These are phyloP conservation scores for Cyprinella venusta DNA, from an alignment of 2,797 vertebrate species.

Conservation along the genomic window DNA sequence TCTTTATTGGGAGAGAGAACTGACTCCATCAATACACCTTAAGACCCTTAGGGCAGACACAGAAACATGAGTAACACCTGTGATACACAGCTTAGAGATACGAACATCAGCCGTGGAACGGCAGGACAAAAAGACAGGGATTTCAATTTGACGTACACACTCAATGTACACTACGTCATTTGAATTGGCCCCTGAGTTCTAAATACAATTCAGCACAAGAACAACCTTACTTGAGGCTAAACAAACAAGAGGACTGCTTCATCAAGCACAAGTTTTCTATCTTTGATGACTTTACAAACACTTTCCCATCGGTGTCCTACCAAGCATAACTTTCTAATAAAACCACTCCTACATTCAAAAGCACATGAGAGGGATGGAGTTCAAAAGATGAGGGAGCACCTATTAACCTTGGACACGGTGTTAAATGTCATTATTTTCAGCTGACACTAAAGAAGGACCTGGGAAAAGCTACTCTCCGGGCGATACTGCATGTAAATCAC, in stretches of 20 bases:
- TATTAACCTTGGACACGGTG: conserved; percentile 98
- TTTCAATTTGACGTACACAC: not conserved
- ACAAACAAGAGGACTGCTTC: not conserved
- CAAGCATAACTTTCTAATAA: conserved; percentile 54
- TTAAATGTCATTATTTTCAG: conserved; percentile 98
- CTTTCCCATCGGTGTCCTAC: conserved; percentile 38
- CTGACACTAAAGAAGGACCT: conserved; percentile 88
- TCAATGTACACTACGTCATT: not conserved
- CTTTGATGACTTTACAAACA: conserved; percentile 58
- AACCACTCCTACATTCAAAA: conserved; percentile 53
- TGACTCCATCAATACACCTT: conserved; percentile 58
- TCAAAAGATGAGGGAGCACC: conserved; percentile 91
- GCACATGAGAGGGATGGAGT: conserved; percentile 72
- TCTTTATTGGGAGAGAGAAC: conserved; percentile 33
- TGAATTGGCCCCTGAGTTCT: not conserved
- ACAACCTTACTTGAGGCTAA: conserved; percentile 5
- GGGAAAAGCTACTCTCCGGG: conserved; percentile 85
- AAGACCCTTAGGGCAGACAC: conserved; percentile 58
- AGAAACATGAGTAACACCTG: conserved; percentile 66
- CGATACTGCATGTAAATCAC: conserved; percentile 95
- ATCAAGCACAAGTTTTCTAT: conserved; percentile 42
- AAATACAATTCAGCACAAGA: not conserved
- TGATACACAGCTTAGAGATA: conserved; percentile 37
- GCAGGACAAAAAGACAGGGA: conserved; percentile 24
- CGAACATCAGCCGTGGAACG: conserved; percentile 14